Evolutionary conservation across 2,888 invertebrate species (phyloP).

Genomic region (Vesta saturnalis): DNA sequence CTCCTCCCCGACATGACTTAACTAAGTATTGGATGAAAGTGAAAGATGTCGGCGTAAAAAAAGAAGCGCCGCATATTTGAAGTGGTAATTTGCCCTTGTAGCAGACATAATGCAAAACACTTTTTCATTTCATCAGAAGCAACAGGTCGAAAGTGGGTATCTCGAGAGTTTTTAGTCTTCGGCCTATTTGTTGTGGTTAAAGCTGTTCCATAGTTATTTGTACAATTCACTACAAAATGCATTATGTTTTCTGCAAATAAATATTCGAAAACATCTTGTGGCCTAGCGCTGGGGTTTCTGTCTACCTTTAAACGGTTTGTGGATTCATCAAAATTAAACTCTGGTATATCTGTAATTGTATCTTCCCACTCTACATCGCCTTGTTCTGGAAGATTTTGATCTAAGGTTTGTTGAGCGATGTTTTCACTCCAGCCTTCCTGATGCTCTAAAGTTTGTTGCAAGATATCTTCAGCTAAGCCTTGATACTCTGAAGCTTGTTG

Average conservation of each 20-base stretch:
- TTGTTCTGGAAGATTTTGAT: no score
- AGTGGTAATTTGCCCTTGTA: neutral
- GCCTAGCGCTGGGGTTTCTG: neutral
- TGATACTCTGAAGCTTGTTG: neutral
- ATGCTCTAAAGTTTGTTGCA: no score
- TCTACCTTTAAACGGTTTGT: no score
- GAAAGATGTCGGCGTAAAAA: no score
- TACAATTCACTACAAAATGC: no score
- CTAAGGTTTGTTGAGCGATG: neutral
- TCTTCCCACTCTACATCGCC: no score
- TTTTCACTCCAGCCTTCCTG: neutral
- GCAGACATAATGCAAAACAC: neutral
- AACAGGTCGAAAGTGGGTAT: neutral
- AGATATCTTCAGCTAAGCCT: neutral
- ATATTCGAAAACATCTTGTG: neutral
- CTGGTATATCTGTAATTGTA: no score
- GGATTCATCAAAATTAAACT: no score
- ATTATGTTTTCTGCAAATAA: neutral
- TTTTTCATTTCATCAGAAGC: neutral
- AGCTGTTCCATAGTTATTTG: no score
- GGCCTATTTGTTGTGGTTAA: neutral
- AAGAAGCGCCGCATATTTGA: no score
- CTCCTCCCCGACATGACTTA: neutral
- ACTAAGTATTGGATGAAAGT: no score
- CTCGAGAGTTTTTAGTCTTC: neutral